A percentile compares a stretch with the other conserved stretches of the same genome.
Evolutionary conservation across 2,888 invertebrate genomes (phyloP).

Genomic region (Ectemnius cavifrons): DNA sequence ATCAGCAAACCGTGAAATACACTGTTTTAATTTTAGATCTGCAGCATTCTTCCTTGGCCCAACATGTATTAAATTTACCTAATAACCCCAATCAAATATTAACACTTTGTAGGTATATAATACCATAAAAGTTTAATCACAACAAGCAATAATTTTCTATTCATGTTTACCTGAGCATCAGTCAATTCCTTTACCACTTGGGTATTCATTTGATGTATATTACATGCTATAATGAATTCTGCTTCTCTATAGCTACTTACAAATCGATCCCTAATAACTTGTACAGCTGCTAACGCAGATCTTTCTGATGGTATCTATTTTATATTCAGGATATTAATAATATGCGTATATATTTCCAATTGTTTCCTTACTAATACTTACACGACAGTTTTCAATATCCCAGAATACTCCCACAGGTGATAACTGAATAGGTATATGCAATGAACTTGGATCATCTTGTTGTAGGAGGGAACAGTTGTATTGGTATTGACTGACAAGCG

Average conservation of each 20-base stretch:
- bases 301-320: constrained; percentile 87
- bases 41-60: constrained; percentile 93
- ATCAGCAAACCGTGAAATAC: constrained; percentile 90
- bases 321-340: background rate
- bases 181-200: constrained; percentile 89
- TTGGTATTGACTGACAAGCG: constrained; percentile 54
- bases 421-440: constrained; percentile 69
- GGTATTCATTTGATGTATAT: constrained; percentile 89
- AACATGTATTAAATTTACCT: constrained; percentile 86
- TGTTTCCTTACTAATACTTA: constrained; percentile 66
- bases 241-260: constrained; percentile 88
- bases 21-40: constrained; percentile 92
- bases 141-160: no score
- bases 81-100: background rate
- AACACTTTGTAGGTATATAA: background rate
- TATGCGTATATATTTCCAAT: no score
- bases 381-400: constrained; percentile 95
- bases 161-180: constrained; percentile 83
- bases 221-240: constrained; percentile 94
- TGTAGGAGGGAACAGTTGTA: constrained; percentile 65
- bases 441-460: constrained; percentile 61
- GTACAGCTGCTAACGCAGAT: constrained; percentile 88
- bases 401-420: constrained; percentile 93
- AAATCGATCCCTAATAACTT: constrained; percentile 87
- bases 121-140: constrained; percentile 74